A percentile compares a stretch with the other conserved stretches of the same genome.
phyloP scores from a whole-genome alignment of 2,888 invertebrate genomes.

The Choreutis nemorana region DNA sequence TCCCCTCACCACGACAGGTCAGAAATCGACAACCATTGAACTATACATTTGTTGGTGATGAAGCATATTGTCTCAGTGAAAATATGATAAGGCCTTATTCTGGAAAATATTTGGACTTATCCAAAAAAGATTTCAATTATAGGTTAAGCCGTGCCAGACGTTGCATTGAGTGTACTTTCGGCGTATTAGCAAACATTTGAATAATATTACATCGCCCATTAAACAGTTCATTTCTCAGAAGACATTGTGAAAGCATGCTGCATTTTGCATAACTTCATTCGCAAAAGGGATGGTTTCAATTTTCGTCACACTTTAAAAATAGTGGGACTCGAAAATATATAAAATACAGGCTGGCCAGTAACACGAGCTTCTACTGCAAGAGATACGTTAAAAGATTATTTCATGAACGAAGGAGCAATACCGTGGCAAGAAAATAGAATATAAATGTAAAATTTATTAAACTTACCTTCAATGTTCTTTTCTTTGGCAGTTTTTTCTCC shows the following conservation, averaged over 20 bases:
- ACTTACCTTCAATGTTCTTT: slow-evolving; percentile 17
- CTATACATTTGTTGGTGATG: slow-evolving; percentile 13
- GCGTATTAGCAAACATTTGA: slow-evolving; percentile 13
- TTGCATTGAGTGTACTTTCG: slow-evolving; percentile 12
- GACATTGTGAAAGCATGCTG: slow-evolving; percentile 14
- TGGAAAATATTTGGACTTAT: slow-evolving; percentile 7
- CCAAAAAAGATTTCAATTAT: slow-evolving; percentile 13
- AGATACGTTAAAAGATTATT: slow-evolving; percentile 16
- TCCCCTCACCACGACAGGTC: slow-evolving; percentile 13
- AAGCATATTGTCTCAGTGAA: slow-evolving; percentile 13
- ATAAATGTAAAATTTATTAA: slow-evolving; percentile 13
- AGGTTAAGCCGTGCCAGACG: slow-evolving; percentile 9
- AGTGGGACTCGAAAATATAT: slow-evolving; percentile 13
- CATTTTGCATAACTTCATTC: slow-evolving; percentile 13
- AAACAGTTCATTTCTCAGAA: slow-evolving; percentile 12
- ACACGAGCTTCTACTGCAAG: slow-evolving; percentile 13
- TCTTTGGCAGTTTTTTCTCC: slow-evolving; percentile 10
- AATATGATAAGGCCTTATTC: slow-evolving; percentile 14
- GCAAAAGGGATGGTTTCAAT: slow-evolving; percentile 11
- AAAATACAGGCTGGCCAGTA: slow-evolving; percentile 12
- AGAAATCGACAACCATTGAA: slow-evolving; percentile 13
- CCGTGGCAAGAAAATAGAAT: slow-evolving; percentile 16
- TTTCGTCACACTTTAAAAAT: slow-evolving; percentile 12
- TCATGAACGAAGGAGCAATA: slow-evolving; percentile 16
- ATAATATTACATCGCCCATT: slow-evolving; percentile 13